These are phyloP conservation scores for Pyrocoelia pectoralis DNA, from an alignment of 2,888 invertebrate species.

Conservation along the genomic window DNA sequence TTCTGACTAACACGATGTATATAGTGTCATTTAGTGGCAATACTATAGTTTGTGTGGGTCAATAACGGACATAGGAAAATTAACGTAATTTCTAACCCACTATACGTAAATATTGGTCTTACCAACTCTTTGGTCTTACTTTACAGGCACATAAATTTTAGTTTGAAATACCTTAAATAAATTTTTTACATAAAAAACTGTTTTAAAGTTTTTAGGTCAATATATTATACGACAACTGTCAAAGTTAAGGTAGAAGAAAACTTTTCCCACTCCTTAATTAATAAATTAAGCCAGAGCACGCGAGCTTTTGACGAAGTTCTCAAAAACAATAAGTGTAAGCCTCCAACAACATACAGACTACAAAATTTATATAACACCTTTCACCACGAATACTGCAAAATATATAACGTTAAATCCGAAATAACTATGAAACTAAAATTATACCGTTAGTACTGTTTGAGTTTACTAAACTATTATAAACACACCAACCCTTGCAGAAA, in stretches of 20 bases:
- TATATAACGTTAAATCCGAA: conserved; percentile 49
- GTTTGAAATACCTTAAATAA: not conserved
- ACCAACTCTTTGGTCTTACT: too few species aligned
- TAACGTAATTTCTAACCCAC: too few species aligned
- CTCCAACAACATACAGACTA: not conserved
- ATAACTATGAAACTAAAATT: conserved; percentile 50
- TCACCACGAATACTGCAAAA: conserved; percentile 33
- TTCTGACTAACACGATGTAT: too few species aligned
- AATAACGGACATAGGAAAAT: too few species aligned
- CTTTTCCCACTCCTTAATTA: conserved; percentile 6
- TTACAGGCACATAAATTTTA: not conserved
- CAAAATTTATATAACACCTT: conserved; percentile 23
- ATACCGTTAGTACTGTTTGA: conserved; percentile 42
- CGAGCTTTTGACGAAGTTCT: conserved; percentile 24
- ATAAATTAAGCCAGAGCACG: conserved; percentile 16
- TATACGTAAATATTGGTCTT: too few species aligned
- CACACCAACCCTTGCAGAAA: conserved; percentile 45
- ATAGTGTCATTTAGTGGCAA: too few species aligned
- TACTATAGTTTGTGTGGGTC: too few species aligned
- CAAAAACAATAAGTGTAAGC: conserved; percentile 23
- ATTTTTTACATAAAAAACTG: not conserved
- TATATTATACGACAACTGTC: conserved; percentile 7
- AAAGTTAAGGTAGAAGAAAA: conserved; percentile 8
- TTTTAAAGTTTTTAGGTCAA: conserved; percentile 5
- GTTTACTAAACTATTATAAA: conserved; percentile 51